Evolutionary conservation across 2,888 invertebrate genomes (phyloP), one percentile per base, ranked within the genome.

Genomic region (Thyatira batis): DNA sequence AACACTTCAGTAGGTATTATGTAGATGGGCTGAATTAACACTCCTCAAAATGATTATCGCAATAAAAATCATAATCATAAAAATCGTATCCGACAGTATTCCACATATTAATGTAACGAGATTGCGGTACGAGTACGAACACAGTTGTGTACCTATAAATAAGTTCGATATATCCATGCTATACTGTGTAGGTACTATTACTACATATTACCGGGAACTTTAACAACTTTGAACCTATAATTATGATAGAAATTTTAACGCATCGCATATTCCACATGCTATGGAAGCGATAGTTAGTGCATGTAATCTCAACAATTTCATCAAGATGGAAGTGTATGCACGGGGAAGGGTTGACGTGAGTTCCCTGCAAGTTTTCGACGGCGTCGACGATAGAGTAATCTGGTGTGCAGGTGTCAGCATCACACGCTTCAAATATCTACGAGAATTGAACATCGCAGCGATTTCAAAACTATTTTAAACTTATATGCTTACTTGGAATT

Each of bases 291-390:
- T 39, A 39, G 48, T 48, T 48, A 17, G 62, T 64, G 53, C 61
- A 62, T 63, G 65, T 64, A 59, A 68, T 50, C 55, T 53, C 45
- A 73, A 71, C 71, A 66, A 73, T 76, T 69, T 63, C 52, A 73
- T 61, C 55, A 45, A 46, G 53, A 51, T 58, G 17, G 13, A 11
- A 39, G 39, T 39, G 39, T 39, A 56, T 45, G 54, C 52, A 23
- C 25, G 20, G 52, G 17, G 55, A 45, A n/a, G 49, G 63, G 51
- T 52, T 57, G 61, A 58, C 61, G 71, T 60, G 54, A 54, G 60
- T 63, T 61, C 58, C 54, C 49, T 62, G 58, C 63, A 68, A 76
- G 65, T 67, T 71, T 44, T 54, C 62, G 57, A 17, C 33, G 52
- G 28, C 43, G 43, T 20, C 46, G 54, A 48, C 51, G 54, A 54